phyloP scores from a whole-genome alignment of 2,797 vertebrate genomes.

The Scyliorhinus canicula region DNA sequence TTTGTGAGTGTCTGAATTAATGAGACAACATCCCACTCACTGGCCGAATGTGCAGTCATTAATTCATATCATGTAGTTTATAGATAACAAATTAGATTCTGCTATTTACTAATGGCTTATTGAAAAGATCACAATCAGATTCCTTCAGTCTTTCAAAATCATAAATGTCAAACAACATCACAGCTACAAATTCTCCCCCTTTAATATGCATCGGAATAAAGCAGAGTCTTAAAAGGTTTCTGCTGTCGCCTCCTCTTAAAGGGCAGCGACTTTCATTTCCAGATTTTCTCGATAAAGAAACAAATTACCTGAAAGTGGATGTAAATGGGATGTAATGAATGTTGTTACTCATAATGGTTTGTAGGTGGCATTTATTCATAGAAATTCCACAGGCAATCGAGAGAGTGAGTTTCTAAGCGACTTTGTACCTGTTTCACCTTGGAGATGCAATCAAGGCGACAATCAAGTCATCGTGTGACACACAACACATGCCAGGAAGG shows the following conservation, averaged over 20 bases:
- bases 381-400: background rate
- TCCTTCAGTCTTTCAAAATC: conserved; percentile 12
- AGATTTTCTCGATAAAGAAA: background rate
- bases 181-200: background rate
- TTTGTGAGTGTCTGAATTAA: background rate
- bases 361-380: background rate
- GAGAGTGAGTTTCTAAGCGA: background rate
- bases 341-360: background rate
- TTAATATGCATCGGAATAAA: background rate
- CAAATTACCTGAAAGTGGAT: conserved; percentile 10
- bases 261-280: background rate
- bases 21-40: background rate
- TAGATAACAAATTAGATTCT: conserved; percentile 20
- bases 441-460: background rate
- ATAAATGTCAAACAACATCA: conserved; percentile 18
- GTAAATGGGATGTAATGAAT: background rate
- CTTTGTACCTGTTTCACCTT: background rate
- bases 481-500: background rate
- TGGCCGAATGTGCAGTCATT: background rate
- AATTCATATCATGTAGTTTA: background rate
- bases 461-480: background rate
- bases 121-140: conserved; percentile 31
- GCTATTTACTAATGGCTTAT: conserved; percentile 33
- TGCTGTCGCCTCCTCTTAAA: background rate
- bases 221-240: background rate